phyloP scores from a whole-genome alignment of 2,888 invertebrate species.

The Anodontia alba region DNA sequence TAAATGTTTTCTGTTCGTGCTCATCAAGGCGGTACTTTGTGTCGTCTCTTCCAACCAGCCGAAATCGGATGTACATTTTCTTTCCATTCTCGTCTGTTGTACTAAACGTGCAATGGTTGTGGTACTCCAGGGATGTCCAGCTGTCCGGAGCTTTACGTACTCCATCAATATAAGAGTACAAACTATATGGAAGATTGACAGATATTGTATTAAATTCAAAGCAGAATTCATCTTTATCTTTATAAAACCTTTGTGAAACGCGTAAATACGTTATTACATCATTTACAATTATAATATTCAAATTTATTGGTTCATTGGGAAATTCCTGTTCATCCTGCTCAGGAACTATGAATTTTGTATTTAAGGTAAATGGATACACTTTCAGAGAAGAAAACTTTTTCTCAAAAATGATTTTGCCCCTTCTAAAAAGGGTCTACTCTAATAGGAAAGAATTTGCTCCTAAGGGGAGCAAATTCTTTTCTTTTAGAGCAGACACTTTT shows the following conservation, averaged over 20 bases:
- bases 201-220: neutral
- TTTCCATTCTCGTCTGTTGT: slow-evolving; percentile 21
- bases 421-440: too few species aligned
- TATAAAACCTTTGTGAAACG: neutral
- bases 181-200: slow-evolving; percentile 40
- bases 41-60: slow-evolving; percentile 49
- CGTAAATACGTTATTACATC: neutral
- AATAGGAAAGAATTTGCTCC: too few species aligned
- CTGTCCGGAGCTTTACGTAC: slow-evolving; percentile 52
- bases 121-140: slow-evolving; percentile 46
- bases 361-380: too few species aligned
- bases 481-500: too few species aligned
- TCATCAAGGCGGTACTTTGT: slow-evolving; percentile 29
- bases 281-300: too few species aligned
- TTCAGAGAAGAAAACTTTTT: too few species aligned
- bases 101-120: slow-evolving; percentile 47
- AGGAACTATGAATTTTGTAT: too few species aligned
- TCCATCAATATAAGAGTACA: slow-evolving; percentile 47
- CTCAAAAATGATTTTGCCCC: too few species aligned
- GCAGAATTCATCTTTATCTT: neutral
- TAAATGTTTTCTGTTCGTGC: slow-evolving; percentile 51
- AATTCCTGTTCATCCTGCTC: too few species aligned
- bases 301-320: too few species aligned
- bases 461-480: too few species aligned
- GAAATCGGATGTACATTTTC: slow-evolving; percentile 43